Conservation (phyloP, 1,140 invertebrate species). For the Pinna nobilis region DNA sequence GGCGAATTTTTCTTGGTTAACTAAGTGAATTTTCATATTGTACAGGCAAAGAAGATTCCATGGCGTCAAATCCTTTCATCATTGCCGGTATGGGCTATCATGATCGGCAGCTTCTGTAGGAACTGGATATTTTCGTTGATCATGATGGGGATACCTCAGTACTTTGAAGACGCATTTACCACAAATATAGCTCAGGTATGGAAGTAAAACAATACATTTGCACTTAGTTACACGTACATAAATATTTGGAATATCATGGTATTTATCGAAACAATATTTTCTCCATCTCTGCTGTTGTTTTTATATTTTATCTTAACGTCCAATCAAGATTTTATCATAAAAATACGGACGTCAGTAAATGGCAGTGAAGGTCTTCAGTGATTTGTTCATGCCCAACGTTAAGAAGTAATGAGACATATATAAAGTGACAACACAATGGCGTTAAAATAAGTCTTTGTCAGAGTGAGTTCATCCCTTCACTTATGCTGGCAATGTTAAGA, state of each 20-base stretch:
- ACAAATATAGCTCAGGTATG: constrained; percentile 2
- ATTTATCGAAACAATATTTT: not conserved
- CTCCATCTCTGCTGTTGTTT: not conserved
- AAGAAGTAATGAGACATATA: too few relatives aligned
- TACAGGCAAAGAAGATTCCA: constrained; percentile 42
- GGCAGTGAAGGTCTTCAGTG: too few relatives aligned
- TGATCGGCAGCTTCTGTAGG: constrained; percentile 50
- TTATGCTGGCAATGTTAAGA: too few relatives aligned
- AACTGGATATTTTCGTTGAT: constrained; percentile 55
- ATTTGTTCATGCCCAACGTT: too few relatives aligned
- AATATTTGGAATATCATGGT: not conserved
- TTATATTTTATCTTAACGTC: not conserved
- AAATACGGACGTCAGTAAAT: too few relatives aligned
- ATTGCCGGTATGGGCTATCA: constrained; percentile 46
- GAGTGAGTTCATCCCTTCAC: too few relatives aligned
- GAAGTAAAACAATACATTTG: not conserved
- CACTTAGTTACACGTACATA: not conserved
- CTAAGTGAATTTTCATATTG: not conserved
- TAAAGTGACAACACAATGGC: too few relatives aligned
- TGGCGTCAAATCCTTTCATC: constrained; percentile 54
- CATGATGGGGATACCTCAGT: constrained; percentile 49
- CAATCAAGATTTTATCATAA: not conserved
- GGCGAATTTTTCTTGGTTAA: not conserved
- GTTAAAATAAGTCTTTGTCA: too few relatives aligned
- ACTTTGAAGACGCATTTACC: constrained; percentile 46